Evolutionary conservation across 2,113 vertebrate genomes (phyloP), one percentile per base, ranked within the genome.

Genomic region (Oncorhynchus clarkii): DNA sequence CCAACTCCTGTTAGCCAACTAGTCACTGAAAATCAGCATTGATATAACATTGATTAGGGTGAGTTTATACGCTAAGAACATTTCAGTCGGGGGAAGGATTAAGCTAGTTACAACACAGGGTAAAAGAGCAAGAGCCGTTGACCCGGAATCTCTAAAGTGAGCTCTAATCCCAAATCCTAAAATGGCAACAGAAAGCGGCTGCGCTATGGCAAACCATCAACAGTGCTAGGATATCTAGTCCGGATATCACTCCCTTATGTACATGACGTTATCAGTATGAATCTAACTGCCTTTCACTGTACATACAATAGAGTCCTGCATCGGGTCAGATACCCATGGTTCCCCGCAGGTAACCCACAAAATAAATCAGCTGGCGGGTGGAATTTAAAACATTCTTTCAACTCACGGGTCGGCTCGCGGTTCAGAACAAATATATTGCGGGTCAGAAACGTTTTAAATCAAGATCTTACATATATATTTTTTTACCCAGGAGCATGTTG

Each of bases 61-160:
- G 18, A 22, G 59, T 62, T 45, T 62, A 62, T 9, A 62, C 8
- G n/a, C 20, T 11, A 24, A 62, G 6, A 62, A 39, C 20, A 70
- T 45, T 27, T 48, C 39, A 49, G n/a, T 49, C 22, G 9, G 45
- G 20, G 22, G 22, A 70, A 49, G 22, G 68, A 49, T 48, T 49
- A 70, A 48, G 67, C 27, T 68, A 68, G 8, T 20, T 34, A 74
- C 71, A 83, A 78, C 86, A 71, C 80, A 76, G 69, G 80, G 84
- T 80, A 77, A 86, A 84, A 88, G 80, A 81, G 76, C 84, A 66
- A 70, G 75, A 84, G 79, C 75, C 64, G 73, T 3, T 80, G 76
- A 81, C 79, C 84, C 77, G 75, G 26, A 67, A 70, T 45, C 49
- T 78, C 57, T 78, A 72, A 73, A 24, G 78, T 84, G 57, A 81